phyloP scores from a whole-genome alignment of 2,888 invertebrate genomes.

The Tetanocera ferruginea region DNA sequence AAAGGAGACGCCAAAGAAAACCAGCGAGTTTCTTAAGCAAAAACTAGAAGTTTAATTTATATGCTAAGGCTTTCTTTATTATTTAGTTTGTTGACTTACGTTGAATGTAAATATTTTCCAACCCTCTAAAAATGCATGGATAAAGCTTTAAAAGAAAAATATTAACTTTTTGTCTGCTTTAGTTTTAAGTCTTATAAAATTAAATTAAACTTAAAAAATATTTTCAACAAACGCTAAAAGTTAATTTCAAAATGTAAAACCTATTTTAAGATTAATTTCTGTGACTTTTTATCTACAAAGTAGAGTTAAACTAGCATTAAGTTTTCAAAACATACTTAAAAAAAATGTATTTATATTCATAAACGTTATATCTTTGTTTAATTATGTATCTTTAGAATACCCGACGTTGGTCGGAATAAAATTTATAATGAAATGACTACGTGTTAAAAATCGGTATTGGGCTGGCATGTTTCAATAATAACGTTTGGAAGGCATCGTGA shows the following conservation, averaged over 20 bases:
- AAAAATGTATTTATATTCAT: not conserved
- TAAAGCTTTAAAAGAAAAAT: slow-evolving; percentile 32
- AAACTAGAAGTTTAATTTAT: not conserved
- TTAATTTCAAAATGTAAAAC: not conserved
- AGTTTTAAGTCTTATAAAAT: not conserved
- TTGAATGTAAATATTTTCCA: not conserved
- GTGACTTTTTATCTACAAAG: not conserved
- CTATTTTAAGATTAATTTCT: not conserved
- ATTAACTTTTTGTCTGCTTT: not conserved
- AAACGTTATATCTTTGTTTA: too few relatives aligned
- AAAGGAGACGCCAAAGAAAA: not conserved
- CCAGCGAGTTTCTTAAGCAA: not conserved
- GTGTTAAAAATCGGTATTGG: too few relatives aligned
- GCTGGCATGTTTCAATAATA: too few relatives aligned
- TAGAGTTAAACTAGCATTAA: not conserved
- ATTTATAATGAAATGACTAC: too few relatives aligned
- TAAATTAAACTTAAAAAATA: too few relatives aligned
- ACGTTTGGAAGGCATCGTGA: too few relatives aligned
- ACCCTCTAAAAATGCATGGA: slow-evolving; percentile 9
- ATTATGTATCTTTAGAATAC: too few relatives aligned
- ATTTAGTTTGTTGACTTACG: too few relatives aligned
- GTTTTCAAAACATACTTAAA: not conserved
- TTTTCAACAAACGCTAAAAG: too few relatives aligned
- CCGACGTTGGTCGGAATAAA: too few relatives aligned
- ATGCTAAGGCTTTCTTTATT: too few relatives aligned